Conservation (phyloP, 1,140 invertebrate genomes). For the Sinella curviseta region DNA sequence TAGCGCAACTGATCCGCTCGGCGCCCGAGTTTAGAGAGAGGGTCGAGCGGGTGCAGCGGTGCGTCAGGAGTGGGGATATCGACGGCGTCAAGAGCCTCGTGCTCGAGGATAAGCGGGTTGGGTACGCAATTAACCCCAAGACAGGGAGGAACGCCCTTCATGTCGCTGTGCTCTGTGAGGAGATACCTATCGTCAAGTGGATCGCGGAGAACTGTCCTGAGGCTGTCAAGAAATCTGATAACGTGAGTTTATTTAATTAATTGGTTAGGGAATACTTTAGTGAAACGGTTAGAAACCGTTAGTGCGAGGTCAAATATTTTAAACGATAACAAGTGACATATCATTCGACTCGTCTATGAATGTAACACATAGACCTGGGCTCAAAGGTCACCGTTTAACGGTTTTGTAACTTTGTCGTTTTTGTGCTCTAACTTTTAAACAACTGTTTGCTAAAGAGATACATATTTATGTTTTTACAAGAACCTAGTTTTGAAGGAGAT, state of each 20-base stretch:
- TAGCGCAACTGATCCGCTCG: conserved; percentile 64
- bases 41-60: conserved; percentile 65
- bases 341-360: background rate
- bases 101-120: conserved; percentile 32
- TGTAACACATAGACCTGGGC: background rate
- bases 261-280: background rate
- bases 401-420: too few species aligned
- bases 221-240: conserved; percentile 74
- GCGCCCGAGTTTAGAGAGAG: conserved; percentile 72
- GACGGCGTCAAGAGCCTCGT: conserved; percentile 64
- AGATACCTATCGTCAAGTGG: conserved; percentile 72
- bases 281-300: conserved; percentile 9
- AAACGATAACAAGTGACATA: too few species aligned
- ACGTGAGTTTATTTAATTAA: conserved; percentile 64
- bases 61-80: conserved; percentile 68
- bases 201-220: conserved; percentile 72
- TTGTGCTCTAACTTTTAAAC: background rate
- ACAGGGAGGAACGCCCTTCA: conserved; percentile 70
- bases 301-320: background rate
- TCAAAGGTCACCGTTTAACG: too few species aligned
- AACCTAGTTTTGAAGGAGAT: background rate
- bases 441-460: too few species aligned
- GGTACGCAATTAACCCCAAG: background rate
- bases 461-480: too few species aligned
- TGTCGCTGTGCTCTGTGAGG: conserved; percentile 76